Conservation (phyloP, 2,113 vertebrate species). For the Pomatostomus ruficeps region DNA sequence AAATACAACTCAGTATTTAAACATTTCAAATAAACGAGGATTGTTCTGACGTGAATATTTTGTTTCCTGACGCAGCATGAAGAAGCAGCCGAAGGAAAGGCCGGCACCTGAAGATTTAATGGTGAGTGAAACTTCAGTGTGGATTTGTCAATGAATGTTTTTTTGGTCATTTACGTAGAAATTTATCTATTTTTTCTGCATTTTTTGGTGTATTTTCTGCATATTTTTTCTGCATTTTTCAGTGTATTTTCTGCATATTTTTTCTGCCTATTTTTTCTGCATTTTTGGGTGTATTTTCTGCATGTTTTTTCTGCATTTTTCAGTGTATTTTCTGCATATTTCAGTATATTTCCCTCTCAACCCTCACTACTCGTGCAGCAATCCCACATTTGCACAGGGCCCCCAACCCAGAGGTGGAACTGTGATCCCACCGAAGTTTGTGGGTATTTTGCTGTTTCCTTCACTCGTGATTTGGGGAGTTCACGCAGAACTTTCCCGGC, state of each 20-base stretch:
- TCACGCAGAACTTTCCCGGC: background rate
- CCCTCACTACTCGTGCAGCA: background rate
- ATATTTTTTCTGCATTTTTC: background rate
- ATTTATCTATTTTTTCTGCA: accelerated
- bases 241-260: too few species aligned
- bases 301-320: background rate
- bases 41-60: background rate
- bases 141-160: background rate
- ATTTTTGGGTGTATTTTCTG: too few species aligned
- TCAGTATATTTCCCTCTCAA: background rate
- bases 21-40: background rate
- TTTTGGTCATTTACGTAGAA: background rate
- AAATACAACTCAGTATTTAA: background rate
- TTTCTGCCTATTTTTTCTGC: background rate
- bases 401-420: background rate
- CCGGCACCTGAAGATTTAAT: conserved; percentile 95
- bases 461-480: background rate
- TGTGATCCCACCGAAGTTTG: background rate
- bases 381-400: background rate
- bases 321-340: too few species aligned
- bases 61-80: conserved; percentile 79
- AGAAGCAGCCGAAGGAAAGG: conserved; percentile 91
- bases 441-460: background rate
- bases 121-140: conserved; percentile 74
- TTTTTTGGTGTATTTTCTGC: too few species aligned